These are phyloP conservation scores for Campoletis sonorensis DNA, from an alignment of 1,140 invertebrate genomes.

Conservation along the genomic window DNA sequence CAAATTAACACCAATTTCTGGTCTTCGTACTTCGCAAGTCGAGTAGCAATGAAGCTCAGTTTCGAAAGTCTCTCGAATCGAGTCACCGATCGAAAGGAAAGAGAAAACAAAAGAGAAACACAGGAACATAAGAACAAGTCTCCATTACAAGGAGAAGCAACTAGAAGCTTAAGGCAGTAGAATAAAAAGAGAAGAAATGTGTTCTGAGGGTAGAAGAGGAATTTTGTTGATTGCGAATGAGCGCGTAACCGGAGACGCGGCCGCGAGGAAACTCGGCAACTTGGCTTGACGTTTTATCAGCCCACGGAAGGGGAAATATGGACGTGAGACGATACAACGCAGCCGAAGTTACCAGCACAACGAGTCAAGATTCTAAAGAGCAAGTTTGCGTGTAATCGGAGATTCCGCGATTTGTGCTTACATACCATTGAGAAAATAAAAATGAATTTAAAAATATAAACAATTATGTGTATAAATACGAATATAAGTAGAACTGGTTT, in stretches of 20 bases:
- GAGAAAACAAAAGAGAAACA: background rate
- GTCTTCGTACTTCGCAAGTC: slow-evolving; percentile 7
- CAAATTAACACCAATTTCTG: slow-evolving; percentile 18
- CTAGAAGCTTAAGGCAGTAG: background rate
- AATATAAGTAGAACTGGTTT: slow-evolving; percentile 29
- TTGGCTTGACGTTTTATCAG: background rate
- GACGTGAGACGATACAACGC: slow-evolving; percentile 8
- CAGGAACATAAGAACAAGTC: background rate
- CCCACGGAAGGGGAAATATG: slow-evolving; percentile 7
- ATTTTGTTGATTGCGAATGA: slow-evolving; percentile 48
- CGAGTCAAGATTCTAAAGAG: background rate
- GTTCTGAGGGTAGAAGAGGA: slow-evolving; percentile 38
- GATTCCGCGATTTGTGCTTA: slow-evolving; percentile 12
- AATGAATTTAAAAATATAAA: no score
- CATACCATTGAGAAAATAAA: background rate
- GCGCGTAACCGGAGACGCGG: slow-evolving; percentile 42
- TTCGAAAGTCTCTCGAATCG: background rate
- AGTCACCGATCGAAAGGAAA: background rate
- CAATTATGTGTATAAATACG: background rate
- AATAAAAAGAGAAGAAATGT: background rate
- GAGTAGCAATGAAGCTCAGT: background rate
- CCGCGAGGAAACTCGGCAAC: background rate
- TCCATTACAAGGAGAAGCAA: background rate
- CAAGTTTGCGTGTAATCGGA: slow-evolving; percentile 12
- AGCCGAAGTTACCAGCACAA: background rate